phyloP scores from a whole-genome alignment of 2,888 invertebrate species.

The Melipona beecheii region DNA sequence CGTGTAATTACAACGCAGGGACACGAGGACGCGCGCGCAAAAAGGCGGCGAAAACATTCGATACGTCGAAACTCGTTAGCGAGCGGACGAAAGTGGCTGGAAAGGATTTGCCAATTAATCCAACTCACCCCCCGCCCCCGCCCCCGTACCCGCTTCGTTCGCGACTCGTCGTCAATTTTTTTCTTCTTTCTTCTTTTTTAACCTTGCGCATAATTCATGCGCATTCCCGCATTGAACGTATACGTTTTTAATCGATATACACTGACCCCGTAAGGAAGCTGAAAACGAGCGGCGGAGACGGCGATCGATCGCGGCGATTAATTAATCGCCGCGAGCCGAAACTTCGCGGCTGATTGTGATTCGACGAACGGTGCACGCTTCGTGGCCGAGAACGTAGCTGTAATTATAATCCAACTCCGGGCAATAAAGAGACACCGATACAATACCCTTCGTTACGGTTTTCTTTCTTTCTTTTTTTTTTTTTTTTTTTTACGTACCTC shows the following conservation, averaged over 20 bases:
- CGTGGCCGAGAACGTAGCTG: constrained; percentile 5
- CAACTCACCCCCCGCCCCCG: neutral
- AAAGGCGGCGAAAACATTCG: constrained; percentile 38
- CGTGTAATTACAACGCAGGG: constrained; percentile 33
- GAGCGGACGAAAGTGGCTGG: constrained; percentile 19
- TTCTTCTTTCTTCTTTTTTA: constrained; percentile 51
- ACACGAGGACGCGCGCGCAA: neutral
- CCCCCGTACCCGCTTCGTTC: neutral
- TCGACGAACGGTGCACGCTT: constrained; percentile 31
- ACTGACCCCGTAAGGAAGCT: constrained; percentile 57
- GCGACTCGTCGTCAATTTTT: constrained; percentile 72
- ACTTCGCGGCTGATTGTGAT: constrained; percentile 47
- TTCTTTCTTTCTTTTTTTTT: neutral
- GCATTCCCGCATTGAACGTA: constrained; percentile 57
- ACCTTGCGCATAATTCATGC: constrained; percentile 74
- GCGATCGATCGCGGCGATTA: constrained; percentile 52
- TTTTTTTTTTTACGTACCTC: too few species aligned
- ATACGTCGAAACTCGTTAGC: constrained; percentile 44
- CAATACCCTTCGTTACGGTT: neutral
- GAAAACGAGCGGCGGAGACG: constrained; percentile 18
- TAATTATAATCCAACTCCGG: constrained; percentile 34
- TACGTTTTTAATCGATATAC: constrained; percentile 74
- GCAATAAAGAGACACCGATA: neutral
- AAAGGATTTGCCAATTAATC: constrained; percentile 69
- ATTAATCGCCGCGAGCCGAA: constrained; percentile 52